Evolutionary conservation across 2,797 vertebrate genomes (phyloP), one percentile per base, ranked within the genome.

Genomic region (Periparus ater): DNA sequence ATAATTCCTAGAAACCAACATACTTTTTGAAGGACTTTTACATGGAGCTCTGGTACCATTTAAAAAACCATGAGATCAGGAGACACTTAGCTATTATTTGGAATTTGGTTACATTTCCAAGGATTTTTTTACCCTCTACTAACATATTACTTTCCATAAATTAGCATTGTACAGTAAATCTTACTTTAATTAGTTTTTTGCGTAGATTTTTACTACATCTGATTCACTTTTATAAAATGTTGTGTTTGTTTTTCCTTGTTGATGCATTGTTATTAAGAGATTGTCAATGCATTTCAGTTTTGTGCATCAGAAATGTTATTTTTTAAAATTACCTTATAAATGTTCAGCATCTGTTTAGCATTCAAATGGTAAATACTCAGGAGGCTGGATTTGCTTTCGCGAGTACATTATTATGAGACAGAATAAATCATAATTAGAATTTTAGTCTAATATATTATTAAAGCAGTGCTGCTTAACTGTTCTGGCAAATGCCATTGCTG

Each of bases 341-440:
- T 50, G 44, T 66, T 89, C 47, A 81, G 65, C 65, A 65, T 77
- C 70, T 85, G 80, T 85, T 85, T 90, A 61, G 67, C 48, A 51
- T 86, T 94, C 82, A 78, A 77, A 89, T 72, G 70, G 40, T 91
- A 76, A 94, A 85, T 73, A 72, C 70, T 72, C 66, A 36, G 62
- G 77, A 72, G 44, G 16, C 48, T 81, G 45, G 36, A 86, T 90
- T 86, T 94, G 66, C 71, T 91, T 95, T 90, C 60, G 85, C 58
- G 87, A 92, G 55, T 75, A 76, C 53, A 85, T 87, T 89, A 53
- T 87, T 82, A 91, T 60, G 71, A 84, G 77, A 62, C 29, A 76
- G 34, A 90, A 67, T 84, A 91, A 88, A 95, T 87, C 63, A 91
- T 70, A 81, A 93, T 94, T 85, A 96, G 66, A 93, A 91, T 75